A percentile compares a stretch with the other conserved stretches of the same genome.
Conservation (phyloP, 2,888 invertebrate genomes). For the Apotomis turbidana region DNA sequence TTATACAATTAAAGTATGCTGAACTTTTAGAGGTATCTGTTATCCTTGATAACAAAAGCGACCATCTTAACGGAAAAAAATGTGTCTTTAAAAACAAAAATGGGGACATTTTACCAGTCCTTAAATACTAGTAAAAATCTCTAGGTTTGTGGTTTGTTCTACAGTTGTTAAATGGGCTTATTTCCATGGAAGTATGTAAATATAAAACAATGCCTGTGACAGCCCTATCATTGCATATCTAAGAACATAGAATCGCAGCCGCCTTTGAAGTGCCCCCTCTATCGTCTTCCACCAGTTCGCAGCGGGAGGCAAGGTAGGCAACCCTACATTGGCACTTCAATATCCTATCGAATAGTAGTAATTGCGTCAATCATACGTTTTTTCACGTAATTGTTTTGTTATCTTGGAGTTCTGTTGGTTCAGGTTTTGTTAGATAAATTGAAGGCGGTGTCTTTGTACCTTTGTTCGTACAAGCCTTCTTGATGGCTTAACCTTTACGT, state of each 20-base stretch:
- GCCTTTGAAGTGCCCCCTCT: slow-evolving; percentile 46
- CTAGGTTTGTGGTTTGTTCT: too few relatives aligned
- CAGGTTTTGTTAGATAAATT: slow-evolving; percentile 8
- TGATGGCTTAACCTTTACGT: background rate
- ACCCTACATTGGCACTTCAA: slow-evolving; percentile 56
- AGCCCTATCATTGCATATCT: slow-evolving; percentile 14
- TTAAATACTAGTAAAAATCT: too few relatives aligned
- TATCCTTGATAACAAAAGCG: too few relatives aligned
- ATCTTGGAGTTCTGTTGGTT: slow-evolving; percentile 22
- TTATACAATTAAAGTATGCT: too few relatives aligned
- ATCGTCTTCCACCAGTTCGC: slow-evolving; percentile 31
- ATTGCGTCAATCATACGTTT: slow-evolving; percentile 75
- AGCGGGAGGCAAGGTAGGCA: slow-evolving; percentile 55
- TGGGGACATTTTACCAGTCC: too few relatives aligned
- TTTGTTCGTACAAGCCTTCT: slow-evolving; percentile 1
- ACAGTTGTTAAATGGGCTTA: too few relatives aligned
- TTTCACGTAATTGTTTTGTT: slow-evolving; percentile 70
- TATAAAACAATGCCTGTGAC: background rate
- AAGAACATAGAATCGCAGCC: background rate
- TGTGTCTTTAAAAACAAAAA: too few relatives aligned
- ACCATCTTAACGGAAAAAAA: too few relatives aligned
- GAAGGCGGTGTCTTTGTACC: slow-evolving; percentile 18
- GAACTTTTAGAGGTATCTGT: too few relatives aligned
- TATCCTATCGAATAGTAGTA: slow-evolving; percentile 73
- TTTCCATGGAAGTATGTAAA: too few relatives aligned